Base-by-base conservation (phyloP, 2,113 vertebrate genomes). In the Chaenogobius annularis region DNA sequence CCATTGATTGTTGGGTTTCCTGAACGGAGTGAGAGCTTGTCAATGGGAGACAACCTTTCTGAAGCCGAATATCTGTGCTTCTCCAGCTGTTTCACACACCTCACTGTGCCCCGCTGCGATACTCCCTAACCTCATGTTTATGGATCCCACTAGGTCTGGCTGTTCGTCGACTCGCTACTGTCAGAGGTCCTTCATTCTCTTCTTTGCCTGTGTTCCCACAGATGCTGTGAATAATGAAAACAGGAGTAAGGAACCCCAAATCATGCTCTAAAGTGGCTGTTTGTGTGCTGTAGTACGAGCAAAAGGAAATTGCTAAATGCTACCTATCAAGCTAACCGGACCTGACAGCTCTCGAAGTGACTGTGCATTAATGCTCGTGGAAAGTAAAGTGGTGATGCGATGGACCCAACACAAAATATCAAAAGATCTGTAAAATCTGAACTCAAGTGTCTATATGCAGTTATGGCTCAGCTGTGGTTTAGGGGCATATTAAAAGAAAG, bases 101-200 rank as follows among this genome's bases (percentile, higher is more conserved):
- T 13, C 75, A 61, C 80, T 17, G 3, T 75, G 66, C 88, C 77
- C 80, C 37, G 20, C 75, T 46, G 68, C 5, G 69, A 74, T 82
- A 61, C 75, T 83, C 72, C 70, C 82, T 82, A 80, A 85, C 79
- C 86, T 91, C 83, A 85, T 88, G 83, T 90, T 88, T 89, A 88
- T 89, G 79, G 74, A 89, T 90, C 73, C 61, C 69, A 67, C 74
- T 73, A 17, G 56, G 66, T 73, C 14, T 37, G 67, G 66, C 66
- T 80, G 75, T 74, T 83, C 46, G 58, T 82, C 78, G 74, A 19
- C 40, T 64, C 61, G 64, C 43, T 66, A 52, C 81, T 77, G 80
- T 82, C 83, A 84, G 74, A 86, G 75, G 75, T 78, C 67, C 46
- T 55, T 59, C 68, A 74, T 68, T 62, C 63, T 23, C 48, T 22